These are phyloP conservation scores for Bradysia coprophila DNA, from an alignment of 1,140 invertebrate genomes.

Conservation along the genomic window DNA sequence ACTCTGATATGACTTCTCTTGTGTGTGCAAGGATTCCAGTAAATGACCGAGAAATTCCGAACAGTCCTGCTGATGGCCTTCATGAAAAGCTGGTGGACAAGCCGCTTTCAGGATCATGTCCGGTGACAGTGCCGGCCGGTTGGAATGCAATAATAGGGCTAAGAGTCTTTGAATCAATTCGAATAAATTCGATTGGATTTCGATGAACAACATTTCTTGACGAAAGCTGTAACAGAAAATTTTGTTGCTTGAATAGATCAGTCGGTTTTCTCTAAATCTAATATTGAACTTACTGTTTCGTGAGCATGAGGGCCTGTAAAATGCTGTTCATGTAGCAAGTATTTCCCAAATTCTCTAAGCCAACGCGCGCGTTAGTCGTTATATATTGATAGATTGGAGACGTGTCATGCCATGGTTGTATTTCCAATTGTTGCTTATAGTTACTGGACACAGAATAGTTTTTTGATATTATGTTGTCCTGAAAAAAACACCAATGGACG, in stretches of 20 bases:
- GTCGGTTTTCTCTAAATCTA: background rate
- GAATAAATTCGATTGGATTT: conserved; percentile 31
- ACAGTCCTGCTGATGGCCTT: conserved; percentile 67
- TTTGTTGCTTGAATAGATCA: background rate
- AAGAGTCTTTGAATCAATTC: conserved; percentile 53
- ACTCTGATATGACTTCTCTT: conserved; percentile 27
- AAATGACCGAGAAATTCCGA: conserved; percentile 70
- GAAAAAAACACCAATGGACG: no score
- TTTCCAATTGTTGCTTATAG: no score
- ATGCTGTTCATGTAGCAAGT: conserved; percentile 80
- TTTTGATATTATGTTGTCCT: no score
- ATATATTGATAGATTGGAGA: no score
- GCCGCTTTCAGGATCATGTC: conserved; percentile 42
- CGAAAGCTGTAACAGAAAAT: conserved; percentile 31
- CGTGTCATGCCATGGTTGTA: no score
- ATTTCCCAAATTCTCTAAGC: conserved; percentile 67
- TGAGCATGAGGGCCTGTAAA: conserved; percentile 62
- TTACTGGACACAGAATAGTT: no score
- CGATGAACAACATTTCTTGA: conserved; percentile 32
- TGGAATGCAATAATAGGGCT: conserved; percentile 48
- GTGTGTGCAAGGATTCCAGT: conserved; percentile 49
- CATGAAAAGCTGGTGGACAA: conserved; percentile 52
- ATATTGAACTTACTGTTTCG: conserved; percentile 44
- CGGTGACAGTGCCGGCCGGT: conserved; percentile 42
- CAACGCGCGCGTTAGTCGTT: no score